These are phyloP conservation scores for Stenodema calcarata DNA, from an alignment of 2,888 invertebrate genomes.

Conservation along the genomic window DNA sequence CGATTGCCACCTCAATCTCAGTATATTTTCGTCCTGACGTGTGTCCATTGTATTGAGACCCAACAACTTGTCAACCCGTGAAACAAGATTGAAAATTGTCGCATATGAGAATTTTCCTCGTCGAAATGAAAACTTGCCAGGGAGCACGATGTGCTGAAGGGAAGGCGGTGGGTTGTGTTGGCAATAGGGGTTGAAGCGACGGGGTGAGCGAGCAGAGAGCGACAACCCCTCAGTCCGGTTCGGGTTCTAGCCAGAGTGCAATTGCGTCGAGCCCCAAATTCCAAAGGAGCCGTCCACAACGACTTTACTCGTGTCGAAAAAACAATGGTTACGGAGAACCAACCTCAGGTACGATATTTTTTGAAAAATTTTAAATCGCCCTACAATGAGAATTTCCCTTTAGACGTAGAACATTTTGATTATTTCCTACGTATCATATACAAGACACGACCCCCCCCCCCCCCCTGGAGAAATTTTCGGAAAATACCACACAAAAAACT, in stretches of 20 bases:
- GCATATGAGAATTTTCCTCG: no score
- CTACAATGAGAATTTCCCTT: not conserved
- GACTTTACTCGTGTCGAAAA: not conserved
- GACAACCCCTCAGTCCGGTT: slow-evolving; percentile 49
- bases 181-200: slow-evolving; percentile 11
- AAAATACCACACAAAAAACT: no score
- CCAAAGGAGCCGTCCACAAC: slow-evolving; percentile 16
- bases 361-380: not conserved
- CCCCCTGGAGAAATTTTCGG: no score
- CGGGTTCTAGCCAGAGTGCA: slow-evolving; percentile 54
- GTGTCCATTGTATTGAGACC: no score
- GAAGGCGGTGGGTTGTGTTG: slow-evolving; percentile 17
- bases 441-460: no score
- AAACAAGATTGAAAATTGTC: no score
- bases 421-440: no score
- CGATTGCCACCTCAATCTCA: no score
- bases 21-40: no score
- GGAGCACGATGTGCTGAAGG: not conserved
- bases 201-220: not conserved
- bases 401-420: no score
- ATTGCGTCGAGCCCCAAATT: slow-evolving; percentile 43
- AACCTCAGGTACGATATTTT: slow-evolving; percentile 52
- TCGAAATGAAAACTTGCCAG: no score
- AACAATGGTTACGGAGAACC: slow-evolving; percentile 56
- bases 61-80: no score